Evolutionary conservation across 1,140 invertebrate genomes (phyloP).

Genomic region (Fopius arisanus): DNA sequence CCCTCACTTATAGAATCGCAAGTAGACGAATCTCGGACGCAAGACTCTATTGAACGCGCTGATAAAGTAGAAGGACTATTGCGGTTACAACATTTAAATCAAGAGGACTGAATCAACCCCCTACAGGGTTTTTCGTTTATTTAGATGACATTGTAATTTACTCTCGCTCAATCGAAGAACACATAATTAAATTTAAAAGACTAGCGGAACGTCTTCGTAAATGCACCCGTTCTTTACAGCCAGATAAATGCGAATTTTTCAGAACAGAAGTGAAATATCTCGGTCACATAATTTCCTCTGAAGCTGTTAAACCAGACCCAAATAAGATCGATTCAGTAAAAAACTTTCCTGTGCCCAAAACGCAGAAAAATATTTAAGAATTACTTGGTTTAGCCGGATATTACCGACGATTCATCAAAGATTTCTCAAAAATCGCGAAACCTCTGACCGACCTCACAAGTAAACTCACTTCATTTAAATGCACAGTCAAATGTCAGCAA

Average conservation of each 20-base stretch:
- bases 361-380: conserved; percentile 22
- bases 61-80: not conserved
- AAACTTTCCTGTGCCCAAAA: not conserved
- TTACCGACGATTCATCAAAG: conserved; percentile 26
- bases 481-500: not conserved
- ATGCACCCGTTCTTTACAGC: not conserved
- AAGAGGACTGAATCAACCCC: too few relatives aligned
- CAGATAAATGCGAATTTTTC: conserved; percentile 12
- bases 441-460: conserved; percentile 5
- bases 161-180: conserved; percentile 5
- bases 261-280: conserved; percentile 21
- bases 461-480: conserved; percentile 1
- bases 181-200: not conserved
- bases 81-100: not conserved
- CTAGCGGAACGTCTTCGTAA: not conserved
- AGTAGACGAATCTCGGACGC: not conserved
- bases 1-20: not conserved
- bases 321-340: not conserved
- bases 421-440: conserved; percentile 7
- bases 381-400: conserved; percentile 40
- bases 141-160: conserved; percentile 9
- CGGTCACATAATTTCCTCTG: conserved; percentile 23
- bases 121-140: not conserved
- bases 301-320: conserved; percentile 26
- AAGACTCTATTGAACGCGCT: not conserved